Evolutionary conservation across 2,888 invertebrate genomes (phyloP).

Genomic region (Clistopyga incitator): DNA sequence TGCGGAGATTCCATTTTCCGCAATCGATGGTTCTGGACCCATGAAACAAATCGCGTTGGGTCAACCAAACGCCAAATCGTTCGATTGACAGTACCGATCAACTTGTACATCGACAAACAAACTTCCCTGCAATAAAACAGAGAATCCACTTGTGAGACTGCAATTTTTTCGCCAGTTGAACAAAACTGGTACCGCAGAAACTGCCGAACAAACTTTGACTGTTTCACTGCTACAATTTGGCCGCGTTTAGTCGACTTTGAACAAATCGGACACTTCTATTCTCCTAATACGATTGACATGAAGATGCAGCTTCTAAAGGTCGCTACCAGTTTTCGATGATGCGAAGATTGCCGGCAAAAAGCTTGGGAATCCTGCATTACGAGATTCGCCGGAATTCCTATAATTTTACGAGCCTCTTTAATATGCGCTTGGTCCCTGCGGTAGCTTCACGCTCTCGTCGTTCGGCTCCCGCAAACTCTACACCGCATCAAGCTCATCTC

Average conservation of each 20-base stretch:
- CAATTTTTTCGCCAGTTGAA: too few relatives aligned
- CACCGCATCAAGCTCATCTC: constrained; percentile 53
- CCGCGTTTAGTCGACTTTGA: not conserved
- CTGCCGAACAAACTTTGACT: too few relatives aligned
- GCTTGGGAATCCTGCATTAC: constrained; percentile 71
- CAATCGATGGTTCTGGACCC: not conserved
- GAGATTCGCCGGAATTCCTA: constrained; percentile 79
- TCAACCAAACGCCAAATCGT: too few relatives aligned
- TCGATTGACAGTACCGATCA: too few relatives aligned
- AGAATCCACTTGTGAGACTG: too few relatives aligned
- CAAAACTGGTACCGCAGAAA: too few relatives aligned
- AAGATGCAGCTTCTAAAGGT: not conserved
- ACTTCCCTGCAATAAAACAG: too few relatives aligned
- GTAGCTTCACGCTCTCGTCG: constrained; percentile 62
- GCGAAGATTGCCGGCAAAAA: constrained; percentile 29
- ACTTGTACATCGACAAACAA: too few relatives aligned
- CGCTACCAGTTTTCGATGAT: constrained; percentile 18
- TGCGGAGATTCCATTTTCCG: not conserved
- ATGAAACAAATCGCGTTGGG: too few relatives aligned
- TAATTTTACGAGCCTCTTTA: constrained; percentile 81
- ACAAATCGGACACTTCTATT: not conserved
- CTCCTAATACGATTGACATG: not conserved
- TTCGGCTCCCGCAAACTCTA: constrained; percentile 51
- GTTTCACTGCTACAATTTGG: too few relatives aligned
- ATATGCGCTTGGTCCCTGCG: constrained; percentile 78